Base-by-base conservation (phyloP, 2,888 invertebrate species). In the Acleris sparsana region DNA sequence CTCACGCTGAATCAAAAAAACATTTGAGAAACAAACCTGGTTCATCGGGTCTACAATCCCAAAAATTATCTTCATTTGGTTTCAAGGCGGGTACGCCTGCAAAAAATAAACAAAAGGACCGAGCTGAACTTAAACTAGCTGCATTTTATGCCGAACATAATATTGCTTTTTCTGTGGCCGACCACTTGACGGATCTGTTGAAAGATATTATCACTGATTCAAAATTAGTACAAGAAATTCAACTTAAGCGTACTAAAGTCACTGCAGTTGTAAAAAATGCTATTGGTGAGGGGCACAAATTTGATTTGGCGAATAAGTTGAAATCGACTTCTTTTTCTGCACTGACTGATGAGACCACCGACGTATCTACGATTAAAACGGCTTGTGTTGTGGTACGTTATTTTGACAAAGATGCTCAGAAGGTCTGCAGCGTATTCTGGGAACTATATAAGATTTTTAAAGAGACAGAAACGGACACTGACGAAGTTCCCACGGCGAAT, bases 261-360 rank as follows among this genome's bases (percentile, higher is more conserved):
- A 71, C 72, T 58, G 67, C 52, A 3, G 60, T 75, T n/a, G 64
- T 75, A 9, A 73, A 67, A 52, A 77, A 78, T 60, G 76, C 76
- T 4, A 67, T 80, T 56, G 70, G 70, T 25, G 25, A 25, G 25
- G 25, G 6, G 59, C 49, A 71, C 73, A 69, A 78, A 79, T 67
- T 62, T 70, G 66, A 67, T 58, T 67, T 70, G 74, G 49, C 59
- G 44, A 17, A 63, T 69, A 63, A 75, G 71, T 58, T 72, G 74
- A 64, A 72, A 16, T 13, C 43, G 11, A 43, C 43, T 16, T 13
- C 2, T 9, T 43, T 7, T 43, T 43, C 43, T 43, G 73, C 70
- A 17, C 39, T 79, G 48, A 72, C 71, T 39, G 76, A 80, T 58
- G 75, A 79, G 68, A 73, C 76, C 3, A 80, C 76, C 33, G 79